Base-by-base conservation (phyloP, 2,797 vertebrate species). In the Sebastes taczanowskii region DNA sequence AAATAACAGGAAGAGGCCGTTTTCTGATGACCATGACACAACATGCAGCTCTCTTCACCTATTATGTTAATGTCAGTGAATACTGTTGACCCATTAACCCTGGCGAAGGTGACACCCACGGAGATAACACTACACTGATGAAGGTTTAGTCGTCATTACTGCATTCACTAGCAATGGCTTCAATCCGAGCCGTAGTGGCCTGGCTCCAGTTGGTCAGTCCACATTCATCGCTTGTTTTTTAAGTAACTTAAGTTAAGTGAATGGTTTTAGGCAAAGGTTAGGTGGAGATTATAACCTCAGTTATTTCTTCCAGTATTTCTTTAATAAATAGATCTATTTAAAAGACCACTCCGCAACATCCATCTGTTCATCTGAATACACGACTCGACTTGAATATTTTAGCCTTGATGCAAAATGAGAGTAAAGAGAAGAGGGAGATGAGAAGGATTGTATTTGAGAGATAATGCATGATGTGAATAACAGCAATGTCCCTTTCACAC, bases 11-110 rank as follows among this genome's bases (percentile, higher is more conserved):
- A 4, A 7, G 10, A 32, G 29, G 22, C 3, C 3, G 1, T 69
- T 55, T 64, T 64, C 6, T 22, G n/a, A 16, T 58, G 60, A 80
- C 82, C 72, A 64, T 76, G 66, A 62, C 22, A 32, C 5, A 52
- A 11, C 30, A 42, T 56, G 22, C 34, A 16, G 29, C 55, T 60
- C 53, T 27, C 22, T 59, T 69, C 25, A 71, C 58, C 7, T 65
- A 53, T 73, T 80, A 72, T 80, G 53, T 76, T 81, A 69, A 88
- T 67, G 55, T 34, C 18, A 20, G 14, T 74, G 65, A 65, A 78
- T 78, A 49, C n/a, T 22, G 35, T 76, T 71, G 61, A 75, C 69
- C 83, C 25, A 53, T 66, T 72, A 53, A 80, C 81, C 78, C 23
- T n/a, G 16, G 64, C 4, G 4, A 69, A 69, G 77, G 73, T 77